Evolutionary conservation across 1,140 invertebrate species (phyloP).

Genomic region (Heliconius melpomene): DNA sequence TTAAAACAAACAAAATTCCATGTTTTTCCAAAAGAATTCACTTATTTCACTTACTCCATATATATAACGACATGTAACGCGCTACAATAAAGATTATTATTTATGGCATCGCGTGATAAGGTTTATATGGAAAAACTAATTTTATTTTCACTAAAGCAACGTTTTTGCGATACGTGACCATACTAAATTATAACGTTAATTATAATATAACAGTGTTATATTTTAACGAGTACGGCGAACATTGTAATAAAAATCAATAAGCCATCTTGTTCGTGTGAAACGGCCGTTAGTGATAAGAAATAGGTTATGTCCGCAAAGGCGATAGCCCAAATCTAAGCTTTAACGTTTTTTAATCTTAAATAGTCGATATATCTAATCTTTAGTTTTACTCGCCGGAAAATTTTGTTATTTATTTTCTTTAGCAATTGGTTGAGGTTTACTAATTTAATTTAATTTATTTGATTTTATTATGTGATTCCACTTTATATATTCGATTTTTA

Average conservation of each 20-base stretch:
- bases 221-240: constrained; percentile 59
- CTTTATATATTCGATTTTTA: no score
- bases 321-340: neutral
- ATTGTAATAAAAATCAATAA: constrained; percentile 55
- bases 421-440: neutral
- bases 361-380: neutral
- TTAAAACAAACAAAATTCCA: neutral
- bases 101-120: constrained; percentile 60
- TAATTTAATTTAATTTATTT: neutral
- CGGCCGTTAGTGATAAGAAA: constrained; percentile 32
- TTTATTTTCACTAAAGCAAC: constrained; percentile 68
- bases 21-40: neutral
- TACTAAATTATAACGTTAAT: constrained; percentile 71
- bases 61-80: constrained; percentile 41
- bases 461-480: neutral
- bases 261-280: constrained; percentile 34
- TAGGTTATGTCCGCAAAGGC: neutral
- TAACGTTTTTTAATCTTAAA: neutral
- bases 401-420: neutral
- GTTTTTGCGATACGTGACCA: constrained; percentile 63
- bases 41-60: constrained; percentile 17
- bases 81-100: constrained; percentile 65
- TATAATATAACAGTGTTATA: constrained; percentile 53
- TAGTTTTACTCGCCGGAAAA: neutral
- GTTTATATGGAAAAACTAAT: constrained; percentile 62